Conservation (phyloP, 2,113 vertebrate genomes). For the Rhinolophus sinicus region DNA sequence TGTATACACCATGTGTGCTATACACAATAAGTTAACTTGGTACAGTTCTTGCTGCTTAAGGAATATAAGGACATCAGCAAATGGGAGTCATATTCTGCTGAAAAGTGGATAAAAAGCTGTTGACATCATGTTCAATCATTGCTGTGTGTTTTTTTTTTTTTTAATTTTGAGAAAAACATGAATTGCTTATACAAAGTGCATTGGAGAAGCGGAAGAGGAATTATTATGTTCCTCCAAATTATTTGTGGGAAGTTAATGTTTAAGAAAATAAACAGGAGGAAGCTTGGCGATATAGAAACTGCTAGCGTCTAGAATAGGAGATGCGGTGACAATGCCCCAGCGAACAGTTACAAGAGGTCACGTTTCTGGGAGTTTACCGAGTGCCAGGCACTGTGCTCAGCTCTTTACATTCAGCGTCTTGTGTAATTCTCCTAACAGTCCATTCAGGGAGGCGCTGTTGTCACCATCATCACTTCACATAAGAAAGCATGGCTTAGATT, state of each 20-base stretch:
- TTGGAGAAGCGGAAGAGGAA: neutral
- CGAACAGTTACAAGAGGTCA: neutral
- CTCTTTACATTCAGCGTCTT: accelerated
- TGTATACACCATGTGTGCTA: neutral
- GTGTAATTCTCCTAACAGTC: no score
- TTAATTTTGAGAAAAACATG: neutral
- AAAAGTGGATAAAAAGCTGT: neutral
- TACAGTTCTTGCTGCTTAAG: neutral
- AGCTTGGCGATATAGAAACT: neutral
- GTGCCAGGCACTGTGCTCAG: neutral
- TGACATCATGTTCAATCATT: neutral
- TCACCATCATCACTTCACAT: accelerated
- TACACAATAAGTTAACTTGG: neutral
- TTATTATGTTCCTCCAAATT: neutral
- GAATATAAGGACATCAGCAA: neutral
- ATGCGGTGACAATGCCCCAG: accelerated
- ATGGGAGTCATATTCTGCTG: neutral
- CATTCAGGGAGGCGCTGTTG: neutral
- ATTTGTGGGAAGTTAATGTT: neutral
- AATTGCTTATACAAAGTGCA: neutral
- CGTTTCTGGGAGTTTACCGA: accelerated
- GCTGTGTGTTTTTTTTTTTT: no score
- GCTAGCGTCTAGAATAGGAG: no score
- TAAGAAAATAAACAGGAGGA: neutral
- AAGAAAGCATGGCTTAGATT: neutral